phyloP scores from a whole-genome alignment of 2,888 invertebrate genomes.

The Brenthis hecate region DNA sequence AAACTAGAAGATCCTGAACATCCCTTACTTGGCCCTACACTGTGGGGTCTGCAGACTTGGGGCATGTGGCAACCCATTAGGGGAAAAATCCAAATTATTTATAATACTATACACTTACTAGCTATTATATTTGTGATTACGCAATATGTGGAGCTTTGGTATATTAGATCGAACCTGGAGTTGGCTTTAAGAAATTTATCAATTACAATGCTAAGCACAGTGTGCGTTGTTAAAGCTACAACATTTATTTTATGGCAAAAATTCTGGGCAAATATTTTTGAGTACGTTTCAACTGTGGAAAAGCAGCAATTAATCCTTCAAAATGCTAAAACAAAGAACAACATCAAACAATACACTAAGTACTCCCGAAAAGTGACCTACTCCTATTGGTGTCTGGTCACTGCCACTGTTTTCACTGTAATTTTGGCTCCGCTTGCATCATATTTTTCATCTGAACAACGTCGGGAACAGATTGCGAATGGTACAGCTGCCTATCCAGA shows the following conservation, averaged over 20 bases:
- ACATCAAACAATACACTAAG: conserved; percentile 56
- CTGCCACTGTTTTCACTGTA: conserved; percentile 60
- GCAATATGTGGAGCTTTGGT: conserved; percentile 67
- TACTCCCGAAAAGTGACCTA: conserved; percentile 64
- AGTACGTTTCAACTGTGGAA: conserved; percentile 58
- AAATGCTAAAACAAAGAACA: conserved; percentile 44
- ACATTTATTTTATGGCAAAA: conserved; percentile 63
- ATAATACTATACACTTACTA: conserved; percentile 52
- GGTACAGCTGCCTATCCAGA: conserved; percentile 61
- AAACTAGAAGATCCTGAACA: conserved; percentile 49
- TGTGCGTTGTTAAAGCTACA: conserved; percentile 62
- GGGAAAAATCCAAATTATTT: conserved; percentile 43
- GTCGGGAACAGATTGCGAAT: conserved; percentile 48
- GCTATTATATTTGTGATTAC: conserved; percentile 58
- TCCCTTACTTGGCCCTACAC: conserved; percentile 58
- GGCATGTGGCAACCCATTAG: conserved; percentile 57
- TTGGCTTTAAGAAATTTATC: conserved; percentile 65
- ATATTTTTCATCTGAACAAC: conserved; percentile 50
- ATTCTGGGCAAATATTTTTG: conserved; percentile 56
- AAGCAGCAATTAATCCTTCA: conserved; percentile 50
- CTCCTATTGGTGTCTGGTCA: conserved; percentile 61
- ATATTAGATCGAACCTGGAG: conserved; percentile 55
- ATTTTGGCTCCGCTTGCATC: conserved; percentile 59
- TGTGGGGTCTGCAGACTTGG: conserved; percentile 55
- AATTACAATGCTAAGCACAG: conserved; percentile 62